Evolutionary conservation across 2,888 invertebrate genomes (phyloP), one percentile per base, ranked within the genome.

Genomic region (Phyllotreta striolata): DNA sequence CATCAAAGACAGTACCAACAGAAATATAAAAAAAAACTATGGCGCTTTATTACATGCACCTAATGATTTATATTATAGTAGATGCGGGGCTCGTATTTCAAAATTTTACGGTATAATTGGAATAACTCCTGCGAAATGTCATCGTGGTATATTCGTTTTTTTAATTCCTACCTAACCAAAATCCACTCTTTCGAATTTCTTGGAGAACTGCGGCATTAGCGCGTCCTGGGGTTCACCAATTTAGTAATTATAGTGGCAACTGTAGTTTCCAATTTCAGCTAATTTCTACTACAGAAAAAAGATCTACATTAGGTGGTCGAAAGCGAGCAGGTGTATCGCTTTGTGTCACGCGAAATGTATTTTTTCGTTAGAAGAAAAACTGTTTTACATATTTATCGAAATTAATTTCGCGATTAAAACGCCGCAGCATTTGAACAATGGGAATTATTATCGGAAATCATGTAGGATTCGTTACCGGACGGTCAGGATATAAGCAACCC

Each of bases 211-310:
- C 38, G 52, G 38, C 38, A 39, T 6, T 39, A 14, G n/a, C 13
- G 35, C 12, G 24, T 56, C 41, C 44, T 34, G 34, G 41, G 51
- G 51, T 59, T 52, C 41, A 43, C 52, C 52, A 60, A 52, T 60
- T 60, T 52, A 52, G 60, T 51, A 63, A 60, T 60, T 60, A 60
- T 54, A 54, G 60, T 12, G 60, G 51, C 55, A 63, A 63, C 58
- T 63, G 58, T 54, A 54, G 38, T 59, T 59, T 59, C 49, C 54
- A 60, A 64, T 64, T 64, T 59, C 37, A 52, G 51, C 56, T 61
- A 61, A 64, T 66, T 64, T 57, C 55, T 66, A 60, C 60, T 52
- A 52, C 35, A 38, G 38, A 24, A 35, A 60, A 58, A 60, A 52
- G 44, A 60, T 60, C 60, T 52, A 60, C 52, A 44, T 52, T 60